phyloP scores from a whole-genome alignment of 2,888 invertebrate genomes.

The Cylloceria caligata region DNA sequence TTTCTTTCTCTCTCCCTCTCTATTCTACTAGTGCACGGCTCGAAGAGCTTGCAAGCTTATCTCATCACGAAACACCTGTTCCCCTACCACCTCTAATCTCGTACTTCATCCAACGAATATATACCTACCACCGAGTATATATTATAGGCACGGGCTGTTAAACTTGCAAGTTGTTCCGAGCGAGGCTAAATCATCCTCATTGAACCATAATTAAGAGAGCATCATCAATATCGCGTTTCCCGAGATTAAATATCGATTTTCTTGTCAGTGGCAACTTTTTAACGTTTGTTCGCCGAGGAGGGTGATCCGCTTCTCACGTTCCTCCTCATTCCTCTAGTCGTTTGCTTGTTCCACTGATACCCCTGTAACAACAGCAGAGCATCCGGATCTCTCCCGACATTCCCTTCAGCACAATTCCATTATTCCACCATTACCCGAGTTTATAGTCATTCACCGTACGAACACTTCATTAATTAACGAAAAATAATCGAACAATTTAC shows the following conservation, averaged over 20 bases:
- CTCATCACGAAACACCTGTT: conserved; percentile 21
- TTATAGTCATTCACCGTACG: conserved; percentile 12
- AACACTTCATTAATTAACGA: conserved; percentile 48
- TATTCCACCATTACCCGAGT: conserved; percentile 45
- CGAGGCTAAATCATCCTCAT: conserved; percentile 41
- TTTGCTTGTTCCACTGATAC: neutral
- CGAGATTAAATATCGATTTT: conserved; percentile 41
- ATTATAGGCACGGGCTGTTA: conserved; percentile 25
- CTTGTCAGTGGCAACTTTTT: conserved; percentile 32
- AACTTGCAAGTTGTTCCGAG: conserved; percentile 37
- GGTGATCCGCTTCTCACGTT: neutral
- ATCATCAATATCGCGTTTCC: conserved; percentile 49
- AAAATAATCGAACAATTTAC: conserved; percentile 42
- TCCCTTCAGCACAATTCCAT: conserved; percentile 55
- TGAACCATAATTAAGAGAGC: conserved; percentile 52
- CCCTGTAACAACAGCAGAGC: no score
- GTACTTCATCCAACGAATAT: conserved; percentile 29
- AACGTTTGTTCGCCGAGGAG: conserved; percentile 26
- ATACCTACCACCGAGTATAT: neutral
- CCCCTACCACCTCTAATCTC: conserved; percentile 25
- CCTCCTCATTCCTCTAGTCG: neutral
- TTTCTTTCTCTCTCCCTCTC: conserved; percentile 1
- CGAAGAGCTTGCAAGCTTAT: conserved; percentile 18
- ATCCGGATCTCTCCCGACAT: no score
- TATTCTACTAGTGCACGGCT: neutral